Evolutionary conservation across 1,140 invertebrate genomes (phyloP), one percentile per base, ranked within the genome.

Genomic region (Drosophila neocordata): DNA sequence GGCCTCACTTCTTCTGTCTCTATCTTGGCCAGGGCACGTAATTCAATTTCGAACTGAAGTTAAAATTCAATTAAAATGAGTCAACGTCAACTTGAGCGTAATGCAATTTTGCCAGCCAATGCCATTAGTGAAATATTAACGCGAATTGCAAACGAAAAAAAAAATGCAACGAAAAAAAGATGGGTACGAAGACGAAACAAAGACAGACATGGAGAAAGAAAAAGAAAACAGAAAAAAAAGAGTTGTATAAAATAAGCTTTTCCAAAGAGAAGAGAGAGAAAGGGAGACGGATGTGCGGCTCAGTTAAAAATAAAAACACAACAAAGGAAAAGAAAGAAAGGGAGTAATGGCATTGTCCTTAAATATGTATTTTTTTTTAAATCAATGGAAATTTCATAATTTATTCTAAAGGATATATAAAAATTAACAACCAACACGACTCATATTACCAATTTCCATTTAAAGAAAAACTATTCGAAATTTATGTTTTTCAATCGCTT

Each of bases 51-150:
- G 83, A 88, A 88, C 83, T 88, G 83, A 88, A 88, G 84, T 88
- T 88, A 88, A 88, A 88, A 88, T 88, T 88, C 83, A 88, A 88
- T 88, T 88, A 88, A 88, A 88, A 88, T 88, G 83, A 88, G 83
- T 88, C 83, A 88, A 88, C 83, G 83, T 88, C 83, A 88, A 88
- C 83, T 88, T 88, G 83, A 88, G 83, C 83, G 83, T 88, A 88
- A 88, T 88, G 79, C 83, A 88, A 88, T 88, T 88, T 88, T 65
- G 69, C 52, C 79, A 82, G 83, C 79, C 83, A 89, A 88, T 88
- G 83, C 79, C 79, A 88, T 88, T 88, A 88, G 83, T 88, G 83
- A 88, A 79, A 88, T 88, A 89, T 88, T 88, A 88, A 83, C 76
- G 83, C 73, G 75, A 87, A 73, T 76, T 78, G 75, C 66, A 57